phyloP scores from a whole-genome alignment of 2,888 invertebrate genomes.

The Netelia melanura region DNA sequence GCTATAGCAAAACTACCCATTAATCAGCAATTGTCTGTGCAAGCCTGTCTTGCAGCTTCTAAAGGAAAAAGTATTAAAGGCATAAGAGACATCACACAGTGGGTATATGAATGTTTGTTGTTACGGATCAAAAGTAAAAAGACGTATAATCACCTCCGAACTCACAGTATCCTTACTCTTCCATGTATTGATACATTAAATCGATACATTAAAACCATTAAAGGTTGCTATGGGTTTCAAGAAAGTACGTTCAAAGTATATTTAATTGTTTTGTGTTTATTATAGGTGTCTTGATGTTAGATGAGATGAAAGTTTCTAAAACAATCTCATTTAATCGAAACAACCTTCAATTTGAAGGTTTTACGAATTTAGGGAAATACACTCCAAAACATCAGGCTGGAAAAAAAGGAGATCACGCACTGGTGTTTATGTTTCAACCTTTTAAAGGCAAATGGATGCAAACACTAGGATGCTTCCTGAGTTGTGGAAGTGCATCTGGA shows the following conservation, averaged over 20 bases:
- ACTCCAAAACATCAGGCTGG: slow-evolving; percentile 65
- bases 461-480: slow-evolving; percentile 71
- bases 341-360: not conserved
- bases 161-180: slow-evolving; percentile 52
- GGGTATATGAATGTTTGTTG: slow-evolving; percentile 59
- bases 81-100: slow-evolving; percentile 57
- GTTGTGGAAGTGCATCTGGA: slow-evolving; percentile 66
- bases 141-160: slow-evolving; percentile 45
- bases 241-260: not conserved
- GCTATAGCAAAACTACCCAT: slow-evolving; percentile 40
- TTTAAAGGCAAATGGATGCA: slow-evolving; percentile 72
- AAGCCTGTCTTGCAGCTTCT: slow-evolving; percentile 52
- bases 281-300: slow-evolving; percentile 56
- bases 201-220: slow-evolving; percentile 1
- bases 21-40: slow-evolving; percentile 33
- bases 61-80: slow-evolving; percentile 41
- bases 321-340: not conserved
- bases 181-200: slow-evolving; percentile 42
- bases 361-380: slow-evolving; percentile 64
- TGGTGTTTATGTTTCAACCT: slow-evolving; percentile 74
- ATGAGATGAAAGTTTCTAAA: slow-evolving; percentile 72
- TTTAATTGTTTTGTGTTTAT: slow-evolving; percentile 22
- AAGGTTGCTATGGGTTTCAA: slow-evolving; percentile 4
- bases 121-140: slow-evolving; percentile 57
- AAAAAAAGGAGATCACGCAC: slow-evolving; percentile 73